Evolutionary conservation across 1,140 invertebrate genomes (phyloP), one percentile per base, ranked within the genome.

Genomic region (Macrostomum lignano): DNA sequence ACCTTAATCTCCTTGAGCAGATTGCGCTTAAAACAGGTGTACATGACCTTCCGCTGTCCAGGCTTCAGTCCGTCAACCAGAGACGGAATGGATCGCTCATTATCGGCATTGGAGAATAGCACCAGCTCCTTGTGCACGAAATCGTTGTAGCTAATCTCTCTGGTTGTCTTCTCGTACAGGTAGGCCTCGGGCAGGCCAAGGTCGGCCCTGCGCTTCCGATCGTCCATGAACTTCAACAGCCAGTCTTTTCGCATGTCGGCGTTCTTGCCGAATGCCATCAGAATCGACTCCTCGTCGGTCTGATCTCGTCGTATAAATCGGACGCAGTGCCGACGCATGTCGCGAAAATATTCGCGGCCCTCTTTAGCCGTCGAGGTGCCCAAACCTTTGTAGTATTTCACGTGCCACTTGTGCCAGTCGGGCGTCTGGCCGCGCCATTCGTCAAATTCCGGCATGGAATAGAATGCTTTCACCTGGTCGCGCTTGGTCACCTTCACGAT

Each of bases 121-220:
- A 96, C 74, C 49, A 98, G 62, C 60, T 98, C 88, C 42, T 88
- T 71, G 62, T 98, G 93, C 31, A 98, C 70, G 47, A 96, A 98
- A 44, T 96, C 86, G 9, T 75, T 71, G 49, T 73, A 98, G 7
- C 69, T 67, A 3, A 96, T 69, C 11, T 64, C 44, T 40, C 67
- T 69, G 0, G 84, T 94, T 36, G 81, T 68, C 52, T 91, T 91
- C 25, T 73, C 71, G 47, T 96, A 96, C 3, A 96, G 62, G 20
- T 30, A 39, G 30, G 53, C 70, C 49, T 93, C 82, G 0, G 74
- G 68, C 1, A 93, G 61, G 5, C 79, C 82, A 38, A 86, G 67
- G 49, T 86, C 74, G 3, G 41, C 24, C 13, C 55, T 38, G 15
- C 46, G 24, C 48, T 82, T 88, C 3, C 73, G 70, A 51, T 86